Conservation (phyloP, 2,797 vertebrate genomes). For the Streptopelia turtur region DNA sequence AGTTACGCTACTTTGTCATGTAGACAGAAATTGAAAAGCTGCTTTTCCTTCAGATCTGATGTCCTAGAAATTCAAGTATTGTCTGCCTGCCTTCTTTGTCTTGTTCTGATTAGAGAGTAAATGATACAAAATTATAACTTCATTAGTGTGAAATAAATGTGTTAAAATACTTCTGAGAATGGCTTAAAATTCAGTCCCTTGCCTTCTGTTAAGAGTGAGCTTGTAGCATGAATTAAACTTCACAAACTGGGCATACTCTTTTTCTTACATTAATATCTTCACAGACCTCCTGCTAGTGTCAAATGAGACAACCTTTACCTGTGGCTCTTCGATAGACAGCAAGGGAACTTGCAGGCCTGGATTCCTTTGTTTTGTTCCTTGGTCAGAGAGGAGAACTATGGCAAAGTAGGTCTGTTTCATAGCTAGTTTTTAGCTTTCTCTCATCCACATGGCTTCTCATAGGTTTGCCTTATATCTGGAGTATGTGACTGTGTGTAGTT, state of each 20-base stretch:
- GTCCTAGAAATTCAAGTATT: not conserved
- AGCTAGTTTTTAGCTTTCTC: not conserved
- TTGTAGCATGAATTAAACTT: not conserved
- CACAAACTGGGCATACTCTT: not conserved
- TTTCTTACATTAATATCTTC: not conserved
- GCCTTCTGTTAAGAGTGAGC: not conserved
- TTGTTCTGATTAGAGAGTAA: not conserved
- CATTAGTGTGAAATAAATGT: not conserved
- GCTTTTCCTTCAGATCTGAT: not conserved
- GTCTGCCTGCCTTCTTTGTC: not conserved
- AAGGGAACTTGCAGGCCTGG: accelerated
- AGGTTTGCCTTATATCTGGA: not conserved
- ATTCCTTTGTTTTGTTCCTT: not conserved
- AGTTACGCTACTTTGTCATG: not conserved
- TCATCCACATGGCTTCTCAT: not conserved
- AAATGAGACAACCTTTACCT: not conserved
- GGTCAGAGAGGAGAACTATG: not conserved
- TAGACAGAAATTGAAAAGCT: not conserved
- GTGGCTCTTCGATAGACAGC: not conserved
- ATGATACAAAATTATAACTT: not conserved
- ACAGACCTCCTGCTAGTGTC: not conserved
- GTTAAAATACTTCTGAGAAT: not conserved
- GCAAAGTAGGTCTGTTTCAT: not conserved
- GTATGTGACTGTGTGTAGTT: not conserved
- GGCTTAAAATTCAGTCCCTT: not conserved